These are phyloP conservation scores for Mythimna pallens DNA, from an alignment of 2,888 invertebrate species.

Conservation along the genomic window DNA sequence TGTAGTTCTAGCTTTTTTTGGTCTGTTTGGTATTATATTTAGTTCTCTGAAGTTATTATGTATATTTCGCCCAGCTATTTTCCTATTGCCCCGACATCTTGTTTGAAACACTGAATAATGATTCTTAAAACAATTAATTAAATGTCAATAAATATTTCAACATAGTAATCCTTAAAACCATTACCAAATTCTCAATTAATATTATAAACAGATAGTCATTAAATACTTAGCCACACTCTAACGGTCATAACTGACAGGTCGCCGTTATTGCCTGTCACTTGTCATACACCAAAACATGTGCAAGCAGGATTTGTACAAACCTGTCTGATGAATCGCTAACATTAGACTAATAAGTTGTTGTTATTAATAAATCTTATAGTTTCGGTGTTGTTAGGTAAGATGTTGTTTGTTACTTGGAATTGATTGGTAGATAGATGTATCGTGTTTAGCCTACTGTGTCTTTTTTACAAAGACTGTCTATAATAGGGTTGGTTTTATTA, in stretches of 20 bases:
- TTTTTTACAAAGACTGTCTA: background rate
- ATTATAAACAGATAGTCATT: slow-evolving; percentile 40
- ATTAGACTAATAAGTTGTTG: slow-evolving; percentile 14
- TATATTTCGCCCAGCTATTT: background rate
- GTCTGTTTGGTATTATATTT: background rate
- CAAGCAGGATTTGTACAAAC: slow-evolving; percentile 30
- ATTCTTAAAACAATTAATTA: background rate
- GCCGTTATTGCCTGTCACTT: slow-evolving; percentile 68
- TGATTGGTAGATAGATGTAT: background rate
- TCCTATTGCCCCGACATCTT: slow-evolving; percentile 1
- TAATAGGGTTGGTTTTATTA: background rate
- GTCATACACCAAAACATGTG: slow-evolving; percentile 38
- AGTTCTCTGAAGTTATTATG: background rate
- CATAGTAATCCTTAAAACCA: slow-evolving; percentile 10
- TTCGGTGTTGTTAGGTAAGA: background rate
- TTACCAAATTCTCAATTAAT: slow-evolving; percentile 31
- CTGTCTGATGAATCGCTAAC: slow-evolving; percentile 27
- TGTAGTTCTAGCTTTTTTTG: too few relatives aligned
- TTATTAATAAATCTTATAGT: slow-evolving; percentile 8
- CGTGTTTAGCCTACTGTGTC: slow-evolving; percentile 6
- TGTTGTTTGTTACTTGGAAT: slow-evolving; percentile 8
- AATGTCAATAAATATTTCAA: background rate
- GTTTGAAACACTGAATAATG: background rate
- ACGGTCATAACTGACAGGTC: slow-evolving; percentile 56
- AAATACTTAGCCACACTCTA: slow-evolving; percentile 49